phyloP scores from a whole-genome alignment of 2,797 vertebrate species.

The Poecilia velifera region DNA sequence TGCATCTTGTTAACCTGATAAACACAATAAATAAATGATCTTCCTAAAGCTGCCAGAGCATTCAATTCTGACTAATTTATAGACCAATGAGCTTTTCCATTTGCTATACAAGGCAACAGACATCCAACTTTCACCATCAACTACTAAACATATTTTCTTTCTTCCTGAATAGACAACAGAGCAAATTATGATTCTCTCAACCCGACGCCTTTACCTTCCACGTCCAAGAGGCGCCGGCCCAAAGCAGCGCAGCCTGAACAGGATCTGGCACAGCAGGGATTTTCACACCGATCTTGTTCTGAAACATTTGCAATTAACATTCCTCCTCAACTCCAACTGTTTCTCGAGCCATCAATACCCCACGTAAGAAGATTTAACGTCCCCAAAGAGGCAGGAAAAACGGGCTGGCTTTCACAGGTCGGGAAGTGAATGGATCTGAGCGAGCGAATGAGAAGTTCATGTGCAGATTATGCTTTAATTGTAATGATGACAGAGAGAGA shows the following conservation, averaged over 20 bases:
- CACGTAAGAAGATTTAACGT: no score
- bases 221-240: constrained; percentile 39
- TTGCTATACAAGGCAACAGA: neutral
- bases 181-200: constrained; percentile 6
- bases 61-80: constrained; percentile 5
- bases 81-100: neutral
- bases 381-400: constrained; percentile 57
- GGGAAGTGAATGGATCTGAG: constrained; percentile 25
- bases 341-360: constrained; percentile 73
- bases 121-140: neutral
- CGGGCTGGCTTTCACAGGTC: constrained; percentile 59
- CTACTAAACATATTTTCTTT: neutral
- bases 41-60: constrained; percentile 16
- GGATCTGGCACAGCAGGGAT: constrained; percentile 63
- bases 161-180: constrained; percentile 9
- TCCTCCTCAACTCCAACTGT: constrained; percentile 61
- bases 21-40: constrained; percentile 20
- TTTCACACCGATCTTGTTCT: constrained; percentile 68
- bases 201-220: constrained; percentile 6
- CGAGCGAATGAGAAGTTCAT: constrained; percentile 40
- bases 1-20: constrained; percentile 9
- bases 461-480: constrained; percentile 46
- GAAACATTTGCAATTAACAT: constrained; percentile 77
- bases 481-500: constrained; percentile 45
- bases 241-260: constrained; percentile 52